These are phyloP conservation scores for Andrena flavipes DNA, from an alignment of 2,888 invertebrate genomes.

Conservation along the genomic window DNA sequence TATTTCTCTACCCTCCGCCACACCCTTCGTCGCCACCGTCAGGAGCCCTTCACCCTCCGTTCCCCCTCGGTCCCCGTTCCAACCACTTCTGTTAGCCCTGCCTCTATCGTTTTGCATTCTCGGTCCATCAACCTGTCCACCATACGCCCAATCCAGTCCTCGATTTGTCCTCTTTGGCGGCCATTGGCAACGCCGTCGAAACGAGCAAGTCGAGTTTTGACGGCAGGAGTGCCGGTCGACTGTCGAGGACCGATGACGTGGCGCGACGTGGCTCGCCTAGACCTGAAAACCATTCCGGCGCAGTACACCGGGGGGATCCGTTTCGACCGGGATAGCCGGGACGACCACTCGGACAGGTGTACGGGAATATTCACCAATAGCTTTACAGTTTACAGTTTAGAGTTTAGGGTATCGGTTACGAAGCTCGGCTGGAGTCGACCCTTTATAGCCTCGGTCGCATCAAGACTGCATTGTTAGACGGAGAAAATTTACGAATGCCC, in stretches of 20 bases:
- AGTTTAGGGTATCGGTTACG: constrained; percentile 74
- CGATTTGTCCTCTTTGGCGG: background rate
- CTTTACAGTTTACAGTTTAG: no score
- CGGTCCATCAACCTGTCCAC: constrained; percentile 13
- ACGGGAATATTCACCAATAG: constrained; percentile 61
- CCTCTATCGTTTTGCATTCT: constrained; percentile 37
- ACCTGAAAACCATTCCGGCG: no score
- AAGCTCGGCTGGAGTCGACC: constrained; percentile 60
- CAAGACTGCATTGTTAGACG: constrained; percentile 67
- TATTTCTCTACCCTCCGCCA: constrained; percentile 62
- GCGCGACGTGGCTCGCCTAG: no score
- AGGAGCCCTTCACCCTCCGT: constrained; percentile 30
- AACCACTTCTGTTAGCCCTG: background rate
- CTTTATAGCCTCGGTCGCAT: constrained; percentile 55
- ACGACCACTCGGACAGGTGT: constrained; percentile 53
- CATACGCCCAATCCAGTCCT: background rate
- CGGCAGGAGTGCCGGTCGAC: no score
- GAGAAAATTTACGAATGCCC: constrained; percentile 74
- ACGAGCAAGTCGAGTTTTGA: background rate
- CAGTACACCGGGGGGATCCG: constrained; percentile 24
- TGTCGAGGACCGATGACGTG: no score
- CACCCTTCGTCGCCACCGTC: constrained; percentile 26
- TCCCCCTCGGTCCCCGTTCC: background rate
- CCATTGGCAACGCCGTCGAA: background rate
- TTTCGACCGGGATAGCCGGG: constrained; percentile 31